Percentiles rank a stretch among this genome's conserved stretches.
phyloP scores from a whole-genome alignment of 1,140 invertebrate species.

The Rhizoglyphus robini region DNA sequence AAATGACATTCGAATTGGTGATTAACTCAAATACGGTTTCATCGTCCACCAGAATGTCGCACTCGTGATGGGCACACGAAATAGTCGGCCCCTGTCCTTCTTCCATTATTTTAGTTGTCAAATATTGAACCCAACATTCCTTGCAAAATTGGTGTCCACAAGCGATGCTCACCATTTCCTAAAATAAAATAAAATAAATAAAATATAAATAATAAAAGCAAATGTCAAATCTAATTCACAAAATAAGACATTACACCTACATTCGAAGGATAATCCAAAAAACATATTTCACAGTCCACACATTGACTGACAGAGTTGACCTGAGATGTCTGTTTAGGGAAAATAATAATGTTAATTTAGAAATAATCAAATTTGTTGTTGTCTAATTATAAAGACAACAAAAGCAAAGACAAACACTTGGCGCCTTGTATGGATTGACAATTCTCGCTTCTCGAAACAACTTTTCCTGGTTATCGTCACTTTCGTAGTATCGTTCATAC shows the following conservation, averaged over 20 bases:
- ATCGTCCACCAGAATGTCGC: constrained; percentile 84
- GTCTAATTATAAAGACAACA: too few species aligned
- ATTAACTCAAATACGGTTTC: constrained; percentile 50
- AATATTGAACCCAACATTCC: constrained; percentile 88
- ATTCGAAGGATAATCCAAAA: not conserved
- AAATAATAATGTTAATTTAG: too few species aligned
- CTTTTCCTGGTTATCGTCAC: constrained; percentile 55
- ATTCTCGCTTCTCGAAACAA: constrained; percentile 86
- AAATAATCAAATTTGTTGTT: not conserved
- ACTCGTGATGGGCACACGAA: constrained; percentile 67
- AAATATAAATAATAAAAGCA: not conserved
- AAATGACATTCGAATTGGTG: constrained; percentile 47
- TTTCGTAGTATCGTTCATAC: constrained; percentile 83
- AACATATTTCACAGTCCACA: not conserved
- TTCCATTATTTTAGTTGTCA: constrained; percentile 95
- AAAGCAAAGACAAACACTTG: too few species aligned
- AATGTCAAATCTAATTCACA: not conserved
- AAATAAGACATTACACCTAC: not conserved
- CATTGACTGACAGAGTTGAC: too few species aligned
- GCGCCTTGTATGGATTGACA: constrained; percentile 62
- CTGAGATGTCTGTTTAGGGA: too few species aligned
- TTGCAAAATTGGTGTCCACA: constrained; percentile 93
- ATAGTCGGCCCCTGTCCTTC: constrained; percentile 61
- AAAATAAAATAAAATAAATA: too few species aligned
- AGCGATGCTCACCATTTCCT: constrained; percentile 82